Evolutionary conservation across 2,113 vertebrate genomes (phyloP), one percentile per base, ranked within the genome.

Genomic region (Ardeotis arabs): DNA sequence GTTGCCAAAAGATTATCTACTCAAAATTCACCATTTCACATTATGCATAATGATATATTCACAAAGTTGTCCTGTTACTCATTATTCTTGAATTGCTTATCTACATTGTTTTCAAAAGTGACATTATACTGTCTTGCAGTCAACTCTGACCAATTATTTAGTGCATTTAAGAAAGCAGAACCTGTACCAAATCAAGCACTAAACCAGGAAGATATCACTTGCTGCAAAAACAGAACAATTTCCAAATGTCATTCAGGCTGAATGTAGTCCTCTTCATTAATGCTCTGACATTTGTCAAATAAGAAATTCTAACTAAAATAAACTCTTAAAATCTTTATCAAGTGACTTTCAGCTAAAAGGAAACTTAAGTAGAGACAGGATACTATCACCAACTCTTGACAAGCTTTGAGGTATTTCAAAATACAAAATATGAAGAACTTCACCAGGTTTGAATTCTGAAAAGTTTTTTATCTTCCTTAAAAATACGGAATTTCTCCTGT

Each of bases 131-230:
- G 53, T 45, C 81, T 73, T 84, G 91, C 70, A 95, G 91, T 85
- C 93, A 94, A 83, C 63, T 78, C 91, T 87, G 93, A 95, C 93
- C 95, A 92, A 95, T 96, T 96, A 96, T 96, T 96, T 70, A 95
- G 86, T 29, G 50, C 56, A 81, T 85, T 86, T 77, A 72, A 67
- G 83, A 88, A 83, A 84, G 76, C 47, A 86, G 74, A 93, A 95
- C 89, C 88, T 95, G 66, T 52, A 91, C 13, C 56, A 90, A 94
- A 70, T 72, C 83, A 92, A 93, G 79, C 70, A 82, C 76, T 82
- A 87, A 94, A 69, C 12, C 66, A 84, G 66, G 64, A 93, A 62
- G 55, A 12, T 84, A 95, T 60, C 37, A 63, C 55, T 76, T 72
- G 31, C 62, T 91, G 80, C 27, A 78, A 87, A 94, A 90, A 1